Conservation (phyloP, 1,140 invertebrate genomes). For the Megalopta genalis region DNA sequence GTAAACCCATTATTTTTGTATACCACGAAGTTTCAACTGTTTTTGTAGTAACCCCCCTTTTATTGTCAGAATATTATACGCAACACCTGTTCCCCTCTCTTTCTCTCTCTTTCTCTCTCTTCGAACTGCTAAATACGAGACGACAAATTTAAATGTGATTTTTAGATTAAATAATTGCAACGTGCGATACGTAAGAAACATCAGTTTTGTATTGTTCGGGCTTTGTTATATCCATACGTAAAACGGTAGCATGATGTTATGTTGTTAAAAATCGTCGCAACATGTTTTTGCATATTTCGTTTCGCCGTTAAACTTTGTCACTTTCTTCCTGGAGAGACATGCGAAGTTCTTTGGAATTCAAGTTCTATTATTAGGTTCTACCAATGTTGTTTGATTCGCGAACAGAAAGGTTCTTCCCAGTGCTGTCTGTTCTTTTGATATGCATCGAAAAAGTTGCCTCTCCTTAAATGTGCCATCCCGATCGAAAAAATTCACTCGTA, state of each 20-base stretch:
- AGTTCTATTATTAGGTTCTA: slow-evolving; percentile 43
- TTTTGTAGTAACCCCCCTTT: neutral
- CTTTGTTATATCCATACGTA: neutral
- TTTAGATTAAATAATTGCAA: too few relatives aligned
- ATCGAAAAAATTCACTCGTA: slow-evolving; percentile 15
- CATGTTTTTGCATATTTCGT: neutral
- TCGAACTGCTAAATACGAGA: too few relatives aligned
- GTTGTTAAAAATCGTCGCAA: neutral
- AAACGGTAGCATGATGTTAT: neutral
- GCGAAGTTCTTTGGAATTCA: slow-evolving; percentile 31
- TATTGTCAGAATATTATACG: too few relatives aligned
- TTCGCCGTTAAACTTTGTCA: slow-evolving; percentile 2
- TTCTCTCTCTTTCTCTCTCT: too few relatives aligned
- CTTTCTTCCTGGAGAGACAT: slow-evolving; percentile 1
- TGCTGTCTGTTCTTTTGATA: slow-evolving; percentile 36
- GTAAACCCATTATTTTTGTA: slow-evolving; percentile 10
- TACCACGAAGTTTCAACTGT: neutral
- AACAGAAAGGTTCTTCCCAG: slow-evolving; percentile 29
- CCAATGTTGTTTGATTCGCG: slow-evolving; percentile 35
- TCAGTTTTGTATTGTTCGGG: neutral
- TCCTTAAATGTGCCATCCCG: slow-evolving; percentile 29
- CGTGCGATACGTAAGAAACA: neutral
- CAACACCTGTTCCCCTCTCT: too few relatives aligned
- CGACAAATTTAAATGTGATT: neutral
- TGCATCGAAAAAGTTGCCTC: slow-evolving; percentile 39